Evolutionary conservation across 2,888 invertebrate species (phyloP).

Genomic region (Zhengitettix transpicula): DNA sequence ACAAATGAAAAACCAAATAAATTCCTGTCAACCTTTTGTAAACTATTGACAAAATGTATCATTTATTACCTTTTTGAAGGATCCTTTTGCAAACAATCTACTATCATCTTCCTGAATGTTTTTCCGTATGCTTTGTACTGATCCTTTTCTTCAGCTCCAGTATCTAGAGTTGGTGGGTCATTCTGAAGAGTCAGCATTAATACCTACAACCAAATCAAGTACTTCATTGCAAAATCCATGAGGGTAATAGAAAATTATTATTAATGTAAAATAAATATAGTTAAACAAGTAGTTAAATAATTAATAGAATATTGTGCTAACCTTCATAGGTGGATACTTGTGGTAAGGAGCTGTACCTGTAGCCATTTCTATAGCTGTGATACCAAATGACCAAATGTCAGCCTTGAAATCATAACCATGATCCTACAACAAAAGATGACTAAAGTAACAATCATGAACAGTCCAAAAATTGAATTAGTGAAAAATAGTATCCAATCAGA

Average conservation of each 20-base stretch:
- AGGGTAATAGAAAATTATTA: background rate
- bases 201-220: conserved; percentile 23
- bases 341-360: conserved; percentile 97
- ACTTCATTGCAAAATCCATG: background rate
- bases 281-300: background rate
- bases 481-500: no score
- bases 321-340: conserved; percentile 98
- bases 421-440: conserved; percentile 36
- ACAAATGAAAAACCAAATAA: no score
- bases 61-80: conserved; percentile 54
- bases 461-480: no score
- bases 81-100: conserved; percentile 92
- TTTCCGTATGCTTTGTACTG: conserved; percentile 97
- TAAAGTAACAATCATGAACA: no score
- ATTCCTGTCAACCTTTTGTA: no score
- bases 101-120: conserved; percentile 91
- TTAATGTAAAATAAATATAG: background rate
- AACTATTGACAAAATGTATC: no score
- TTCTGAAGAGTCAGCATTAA: conserved; percentile 96
- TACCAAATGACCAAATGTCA: conserved; percentile 85
- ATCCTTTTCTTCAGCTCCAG: conserved; percentile 88
- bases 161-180: conserved; percentile 92
- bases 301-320: background rate
- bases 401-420: conserved; percentile 98
- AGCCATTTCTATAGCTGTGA: conserved; percentile 97